phyloP scores from a whole-genome alignment of 2,888 invertebrate genomes.

The Pandemis heparana region DNA sequence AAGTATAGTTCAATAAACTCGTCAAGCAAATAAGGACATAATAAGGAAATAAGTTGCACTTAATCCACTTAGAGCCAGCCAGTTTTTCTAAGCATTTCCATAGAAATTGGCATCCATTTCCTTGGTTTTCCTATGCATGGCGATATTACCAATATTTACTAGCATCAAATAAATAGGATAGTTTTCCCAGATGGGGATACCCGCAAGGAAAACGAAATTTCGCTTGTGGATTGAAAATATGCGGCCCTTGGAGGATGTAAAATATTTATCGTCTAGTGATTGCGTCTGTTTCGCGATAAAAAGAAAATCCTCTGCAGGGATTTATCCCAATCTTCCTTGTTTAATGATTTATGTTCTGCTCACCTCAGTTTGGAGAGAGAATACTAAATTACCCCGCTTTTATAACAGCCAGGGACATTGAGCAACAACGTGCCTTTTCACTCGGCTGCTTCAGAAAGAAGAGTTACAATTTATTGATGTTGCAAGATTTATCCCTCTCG shows the following conservation, averaged over 20 bases:
- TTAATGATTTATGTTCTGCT: slow-evolving; percentile 37
- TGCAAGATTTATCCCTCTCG: background rate
- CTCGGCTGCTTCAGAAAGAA: background rate
- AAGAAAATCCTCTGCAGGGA: slow-evolving; percentile 29
- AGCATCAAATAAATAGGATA: slow-evolving; percentile 49
- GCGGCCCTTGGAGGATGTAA: slow-evolving; percentile 48
- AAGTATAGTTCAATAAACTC: background rate
- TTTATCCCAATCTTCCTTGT: slow-evolving; percentile 30
- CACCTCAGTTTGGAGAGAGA: slow-evolving; percentile 6
- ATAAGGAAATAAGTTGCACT: slow-evolving; percentile 3
- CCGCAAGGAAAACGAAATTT: slow-evolving; percentile 50
- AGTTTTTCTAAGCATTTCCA: background rate
- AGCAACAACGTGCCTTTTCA: background rate
- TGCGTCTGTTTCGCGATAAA: slow-evolving; percentile 42
- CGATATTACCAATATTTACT: slow-evolving; percentile 28
- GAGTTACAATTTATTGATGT: background rate
- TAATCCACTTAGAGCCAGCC: slow-evolving; percentile 1
- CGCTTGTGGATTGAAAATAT: slow-evolving; percentile 52
- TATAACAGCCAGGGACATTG: background rate
- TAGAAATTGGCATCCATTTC: slow-evolving; percentile 1
- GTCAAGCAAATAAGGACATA: background rate
- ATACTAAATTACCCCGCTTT: background rate
- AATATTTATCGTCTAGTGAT: slow-evolving; percentile 54
- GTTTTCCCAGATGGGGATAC: slow-evolving; percentile 51
- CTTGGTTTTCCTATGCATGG: slow-evolving; percentile 5